Evolutionary conservation across 2,888 invertebrate genomes (phyloP).

Genomic region (Rhodophaea formosa): DNA sequence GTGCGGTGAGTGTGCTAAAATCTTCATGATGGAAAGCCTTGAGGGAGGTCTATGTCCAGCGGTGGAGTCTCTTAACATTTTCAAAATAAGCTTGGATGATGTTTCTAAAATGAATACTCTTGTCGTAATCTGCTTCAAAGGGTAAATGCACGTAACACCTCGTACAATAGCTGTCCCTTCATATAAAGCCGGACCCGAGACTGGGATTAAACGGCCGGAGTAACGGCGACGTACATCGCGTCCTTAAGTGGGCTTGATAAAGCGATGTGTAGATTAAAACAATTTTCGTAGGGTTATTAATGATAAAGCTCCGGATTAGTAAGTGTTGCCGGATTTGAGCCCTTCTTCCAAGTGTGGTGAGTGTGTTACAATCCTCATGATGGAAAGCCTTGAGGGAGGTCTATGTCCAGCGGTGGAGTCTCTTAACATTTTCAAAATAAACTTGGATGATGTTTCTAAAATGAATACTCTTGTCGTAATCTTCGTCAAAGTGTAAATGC

Average conservation of each 20-base stretch:
- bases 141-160: constrained; percentile 65
- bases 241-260: constrained; percentile 46
- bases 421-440: background rate
- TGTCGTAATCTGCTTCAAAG: constrained; percentile 58
- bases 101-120: constrained; percentile 64
- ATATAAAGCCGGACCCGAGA: constrained; percentile 62
- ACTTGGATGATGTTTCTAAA: constrained; percentile 52
- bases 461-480: constrained; percentile 65
- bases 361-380: too few relatives aligned
- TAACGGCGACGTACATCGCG: constrained; percentile 42
- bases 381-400: too few relatives aligned
- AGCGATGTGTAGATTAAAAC: constrained; percentile 49
- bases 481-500: constrained; percentile 58
- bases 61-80: too few relatives aligned
- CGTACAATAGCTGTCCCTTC: constrained; percentile 67
- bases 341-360: too few relatives aligned
- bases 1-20: too few relatives aligned
- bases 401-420: too few relatives aligned
- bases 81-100: constrained; percentile 34
- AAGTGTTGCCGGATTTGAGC: too few relatives aligned
- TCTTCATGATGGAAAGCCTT: too few relatives aligned
- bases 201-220: constrained; percentile 54
- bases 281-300: constrained; percentile 12
- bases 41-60: too few relatives aligned
- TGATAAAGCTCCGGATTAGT: background rate